phyloP scores from a whole-genome alignment of 2,113 vertebrate species.

The Anser cygnoides region DNA sequence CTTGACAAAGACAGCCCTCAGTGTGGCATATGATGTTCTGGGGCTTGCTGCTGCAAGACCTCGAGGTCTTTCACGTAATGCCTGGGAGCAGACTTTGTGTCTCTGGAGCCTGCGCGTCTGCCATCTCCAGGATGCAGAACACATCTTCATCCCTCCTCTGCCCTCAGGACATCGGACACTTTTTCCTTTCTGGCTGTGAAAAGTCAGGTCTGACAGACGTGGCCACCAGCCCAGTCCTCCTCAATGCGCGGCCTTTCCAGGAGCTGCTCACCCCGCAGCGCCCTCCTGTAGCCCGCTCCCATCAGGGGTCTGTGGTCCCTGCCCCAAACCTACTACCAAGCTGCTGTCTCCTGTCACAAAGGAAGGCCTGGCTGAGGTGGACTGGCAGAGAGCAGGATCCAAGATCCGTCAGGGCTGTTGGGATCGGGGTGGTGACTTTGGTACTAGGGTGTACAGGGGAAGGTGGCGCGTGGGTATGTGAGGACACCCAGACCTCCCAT shows the following conservation, averaged over 20 bases:
- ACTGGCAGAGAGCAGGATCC: slow-evolving; percentile 18
- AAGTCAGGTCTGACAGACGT: background rate
- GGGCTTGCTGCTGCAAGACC: background rate
- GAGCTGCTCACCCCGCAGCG: background rate
- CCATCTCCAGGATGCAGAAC: rapidly evolving
- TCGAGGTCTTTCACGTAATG: background rate
- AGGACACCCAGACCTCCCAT: background rate
- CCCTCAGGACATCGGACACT: rapidly evolving
- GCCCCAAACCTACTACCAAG: background rate
- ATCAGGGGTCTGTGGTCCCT: background rate
- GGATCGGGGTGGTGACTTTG: background rate
- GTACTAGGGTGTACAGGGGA: background rate
- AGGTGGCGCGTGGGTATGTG: background rate
- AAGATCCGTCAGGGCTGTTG: background rate
- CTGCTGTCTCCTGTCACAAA: background rate
- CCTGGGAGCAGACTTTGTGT: rapidly evolving
- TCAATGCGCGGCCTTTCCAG: background rate
- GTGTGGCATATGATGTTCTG: background rate
- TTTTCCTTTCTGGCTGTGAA: background rate
- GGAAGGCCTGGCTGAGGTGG: background rate
- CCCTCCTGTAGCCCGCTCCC: background rate
- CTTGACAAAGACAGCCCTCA: rapidly evolving
- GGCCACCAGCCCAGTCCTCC: background rate
- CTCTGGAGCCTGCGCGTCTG: background rate
- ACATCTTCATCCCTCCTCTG: rapidly evolving